Conservation (phyloP, 2,113 vertebrate species). For the Xiphophorus maculatus region DNA sequence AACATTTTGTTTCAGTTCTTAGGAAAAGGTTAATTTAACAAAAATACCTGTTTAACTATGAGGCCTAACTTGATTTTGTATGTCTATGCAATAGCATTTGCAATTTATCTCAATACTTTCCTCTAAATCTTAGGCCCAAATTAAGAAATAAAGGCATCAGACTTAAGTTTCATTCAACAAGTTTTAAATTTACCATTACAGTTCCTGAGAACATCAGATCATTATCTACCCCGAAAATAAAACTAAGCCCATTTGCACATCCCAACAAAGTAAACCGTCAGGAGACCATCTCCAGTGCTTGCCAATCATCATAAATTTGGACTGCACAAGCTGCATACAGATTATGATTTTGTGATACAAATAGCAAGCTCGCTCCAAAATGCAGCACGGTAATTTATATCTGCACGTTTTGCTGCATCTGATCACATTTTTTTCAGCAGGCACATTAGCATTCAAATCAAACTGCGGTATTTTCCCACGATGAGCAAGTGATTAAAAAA, state of each 20-base stretch:
- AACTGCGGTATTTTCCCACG: constrained; percentile 15
- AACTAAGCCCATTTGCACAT: constrained; percentile 21
- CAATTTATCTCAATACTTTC: constrained; percentile 1
- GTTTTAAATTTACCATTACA: not conserved
- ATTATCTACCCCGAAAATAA: constrained; percentile 37
- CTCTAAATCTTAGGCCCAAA: not conserved
- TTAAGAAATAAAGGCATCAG: not conserved
- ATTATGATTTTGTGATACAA: constrained; percentile 5
- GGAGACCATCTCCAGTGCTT: constrained; percentile 21
- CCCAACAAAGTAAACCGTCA: constrained; percentile 1
- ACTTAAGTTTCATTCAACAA: not conserved
- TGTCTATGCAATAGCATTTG: not conserved
- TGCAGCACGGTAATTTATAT: constrained; percentile 3
- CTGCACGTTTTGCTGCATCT: constrained; percentile 1
- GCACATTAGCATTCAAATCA: constrained; percentile 45
- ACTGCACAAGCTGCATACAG: constrained; percentile 16
- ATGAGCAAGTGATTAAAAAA: constrained; percentile 43
- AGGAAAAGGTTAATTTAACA: no score
- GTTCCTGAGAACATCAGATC: constrained; percentile 12
- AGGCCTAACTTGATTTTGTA: constrained; percentile 3
- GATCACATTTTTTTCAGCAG: constrained; percentile 16
- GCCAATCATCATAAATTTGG: constrained; percentile 29
- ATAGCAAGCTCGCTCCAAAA: not conserved
- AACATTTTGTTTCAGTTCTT: no score
- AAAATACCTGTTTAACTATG: not conserved